Evolutionary conservation across 2,888 invertebrate species (phyloP), one percentile per base, ranked within the genome.

Genomic region (Hyposoter didymator): DNA sequence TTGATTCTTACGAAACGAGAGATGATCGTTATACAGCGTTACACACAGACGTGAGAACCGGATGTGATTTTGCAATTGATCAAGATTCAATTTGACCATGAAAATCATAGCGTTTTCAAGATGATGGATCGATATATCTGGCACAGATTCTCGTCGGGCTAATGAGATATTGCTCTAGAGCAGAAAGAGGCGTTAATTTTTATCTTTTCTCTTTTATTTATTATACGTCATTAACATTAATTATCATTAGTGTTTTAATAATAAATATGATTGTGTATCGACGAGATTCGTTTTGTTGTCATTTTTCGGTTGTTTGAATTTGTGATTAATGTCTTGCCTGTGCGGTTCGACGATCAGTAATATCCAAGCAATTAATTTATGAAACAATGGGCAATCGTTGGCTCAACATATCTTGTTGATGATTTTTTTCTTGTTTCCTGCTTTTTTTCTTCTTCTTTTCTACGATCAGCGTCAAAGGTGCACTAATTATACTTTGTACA

Each of bases 251-350:
- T 32, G 73, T 62, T 66, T 47, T 76, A 52, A 72, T 78, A 39
- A 17, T 62, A 69, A n/a, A n/a, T 43, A 80, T 85, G 79, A 85
- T 80, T 85, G 84, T 76, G 78, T 80, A 59, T 70, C 72, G 47
- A 76, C 75, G 82, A 78, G 79, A 80, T 84, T 69, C 39, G 39
- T 82, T 82, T 66, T 66, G 66, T 72, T 64, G 10, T n/a, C n/a
- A 8, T 43, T 39, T 1, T 59, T 59, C 8, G 19, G 28, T 59
- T 59, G n/a, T 22, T 62, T 28, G n/a, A 45, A 64, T 39, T 55
- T 73, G 78, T 72, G 81, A 74, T 73, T 69, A 82, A 70, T 80
- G 59, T 28, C 69, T 82, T 35, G 69, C 72, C 64, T 76, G 75
- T 82, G 79, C 62, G 59, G 82, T 79, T 84, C 35, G 74, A 75